phyloP scores from a whole-genome alignment of 2,797 vertebrate species.

The Toxotes lorentzi region DNA sequence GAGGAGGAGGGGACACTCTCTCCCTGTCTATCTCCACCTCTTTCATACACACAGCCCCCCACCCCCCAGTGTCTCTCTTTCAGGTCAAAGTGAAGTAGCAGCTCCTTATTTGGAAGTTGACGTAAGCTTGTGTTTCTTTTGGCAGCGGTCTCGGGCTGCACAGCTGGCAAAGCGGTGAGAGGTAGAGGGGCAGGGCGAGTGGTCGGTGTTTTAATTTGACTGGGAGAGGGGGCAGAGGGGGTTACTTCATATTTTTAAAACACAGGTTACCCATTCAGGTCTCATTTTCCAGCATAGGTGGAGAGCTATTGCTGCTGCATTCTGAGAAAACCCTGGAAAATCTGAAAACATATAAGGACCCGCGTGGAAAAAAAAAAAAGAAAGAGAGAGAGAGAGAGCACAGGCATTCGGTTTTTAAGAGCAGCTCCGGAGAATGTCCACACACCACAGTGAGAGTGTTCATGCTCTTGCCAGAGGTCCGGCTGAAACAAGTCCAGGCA shows the following conservation, averaged over 20 bases:
- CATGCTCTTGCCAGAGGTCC: constrained; percentile 57
- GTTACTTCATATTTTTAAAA: constrained; percentile 64
- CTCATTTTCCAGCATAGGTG: constrained; percentile 59
- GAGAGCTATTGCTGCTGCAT: constrained; percentile 34
- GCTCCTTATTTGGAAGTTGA: constrained; percentile 77
- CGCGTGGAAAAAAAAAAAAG: constrained; percentile 25
- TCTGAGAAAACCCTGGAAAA: constrained; percentile 55
- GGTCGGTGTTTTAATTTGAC: constrained; percentile 58
- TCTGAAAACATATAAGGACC: constrained; percentile 62
- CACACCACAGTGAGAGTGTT: constrained; percentile 41
- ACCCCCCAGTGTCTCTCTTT: constrained; percentile 44
- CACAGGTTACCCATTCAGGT: constrained; percentile 69
- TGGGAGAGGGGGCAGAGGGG: constrained; percentile 6
- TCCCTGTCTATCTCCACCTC: constrained; percentile 58
- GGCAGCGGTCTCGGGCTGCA: constrained; percentile 65
- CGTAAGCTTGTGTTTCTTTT: constrained; percentile 76
- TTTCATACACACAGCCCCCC: constrained; percentile 29
- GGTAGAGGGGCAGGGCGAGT: constrained; percentile 53
- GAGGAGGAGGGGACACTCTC: constrained; percentile 75
- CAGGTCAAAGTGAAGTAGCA: constrained; percentile 70
- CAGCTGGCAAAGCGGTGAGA: constrained; percentile 74
- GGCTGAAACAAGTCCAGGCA: constrained; percentile 74
- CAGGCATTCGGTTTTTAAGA: constrained; percentile 63
- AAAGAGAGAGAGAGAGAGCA: not conserved
- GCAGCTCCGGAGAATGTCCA: constrained; percentile 75